phyloP scores from a whole-genome alignment of 2,113 vertebrate genomes.

The Oncorhynchus keta region DNA sequence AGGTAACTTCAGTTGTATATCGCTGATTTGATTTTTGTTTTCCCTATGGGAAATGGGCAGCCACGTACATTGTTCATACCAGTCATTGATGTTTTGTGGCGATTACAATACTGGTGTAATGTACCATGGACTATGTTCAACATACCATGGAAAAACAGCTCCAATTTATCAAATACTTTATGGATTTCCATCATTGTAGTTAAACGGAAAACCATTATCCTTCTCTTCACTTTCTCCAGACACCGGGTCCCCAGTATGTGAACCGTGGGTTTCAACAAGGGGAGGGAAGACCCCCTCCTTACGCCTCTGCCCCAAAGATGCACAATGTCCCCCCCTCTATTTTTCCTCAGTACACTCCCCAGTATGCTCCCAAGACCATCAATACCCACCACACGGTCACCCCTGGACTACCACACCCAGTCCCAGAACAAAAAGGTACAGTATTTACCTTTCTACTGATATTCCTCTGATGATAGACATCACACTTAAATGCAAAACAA shows the following conservation, averaged over 20 bases:
- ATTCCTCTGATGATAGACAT: background rate
- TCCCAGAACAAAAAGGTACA: conserved; percentile 19
- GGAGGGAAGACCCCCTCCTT: conserved; percentile 34
- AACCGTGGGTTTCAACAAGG: conserved; percentile 60
- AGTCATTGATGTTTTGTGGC: too few species aligned
- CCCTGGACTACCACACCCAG: background rate
- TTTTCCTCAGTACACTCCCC: background rate
- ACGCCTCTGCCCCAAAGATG: background rate
- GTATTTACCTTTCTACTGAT: background rate
- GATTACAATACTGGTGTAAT: background rate
- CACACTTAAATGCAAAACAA: too few species aligned
- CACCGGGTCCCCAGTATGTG: conserved; percentile 14
- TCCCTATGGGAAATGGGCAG: too few species aligned
- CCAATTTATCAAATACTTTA: background rate
- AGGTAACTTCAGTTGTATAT: conserved; percentile 24
- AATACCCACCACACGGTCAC: conserved; percentile 48
- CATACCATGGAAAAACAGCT: too few species aligned
- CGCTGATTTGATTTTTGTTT: too few species aligned
- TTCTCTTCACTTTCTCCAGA: conserved; percentile 30
- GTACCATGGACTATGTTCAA: too few species aligned
- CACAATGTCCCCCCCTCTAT: conserved; percentile 19
- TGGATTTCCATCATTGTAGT: background rate
- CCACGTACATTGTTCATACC: too few species aligned
- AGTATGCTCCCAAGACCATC: conserved; percentile 18
- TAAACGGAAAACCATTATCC: background rate